phyloP scores from a whole-genome alignment of 2,797 vertebrate species.

The Margarornis squamiger region DNA sequence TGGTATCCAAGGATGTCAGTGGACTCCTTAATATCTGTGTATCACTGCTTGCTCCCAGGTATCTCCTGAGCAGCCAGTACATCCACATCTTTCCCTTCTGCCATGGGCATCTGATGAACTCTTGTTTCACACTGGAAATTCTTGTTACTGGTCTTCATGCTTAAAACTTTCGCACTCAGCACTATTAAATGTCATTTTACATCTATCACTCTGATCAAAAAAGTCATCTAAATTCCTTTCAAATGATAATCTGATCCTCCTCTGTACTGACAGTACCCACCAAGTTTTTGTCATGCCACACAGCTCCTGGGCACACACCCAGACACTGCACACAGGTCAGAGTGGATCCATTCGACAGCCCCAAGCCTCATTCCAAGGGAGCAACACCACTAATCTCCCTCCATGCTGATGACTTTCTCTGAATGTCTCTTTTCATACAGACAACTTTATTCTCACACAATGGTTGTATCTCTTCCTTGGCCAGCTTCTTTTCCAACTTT shows the following conservation, averaged over 20 bases:
- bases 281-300: neutral
- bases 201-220: neutral
- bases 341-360: neutral
- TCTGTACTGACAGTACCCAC: neutral
- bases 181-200: neutral
- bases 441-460: neutral
- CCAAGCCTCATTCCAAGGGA: neutral
- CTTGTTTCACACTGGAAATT: neutral
- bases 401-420: neutral
- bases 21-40: neutral
- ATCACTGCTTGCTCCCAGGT: neutral
- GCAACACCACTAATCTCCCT: neutral
- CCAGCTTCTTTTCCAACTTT: neutral
- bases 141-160: neutral
- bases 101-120: neutral
- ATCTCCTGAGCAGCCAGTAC: neutral
- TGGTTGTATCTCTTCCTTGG: neutral
- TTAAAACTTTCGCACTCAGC: neutral
- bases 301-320: neutral
- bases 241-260: neutral
- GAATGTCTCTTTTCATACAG: neutral
- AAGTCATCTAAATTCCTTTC: slow-evolving; percentile 23
- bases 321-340: neutral
- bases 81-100: neutral
- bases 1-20: neutral